Evolutionary conservation across 2,113 vertebrate genomes (phyloP), one percentile per base, ranked within the genome.

Genomic region (Xenopus borealis): DNA sequence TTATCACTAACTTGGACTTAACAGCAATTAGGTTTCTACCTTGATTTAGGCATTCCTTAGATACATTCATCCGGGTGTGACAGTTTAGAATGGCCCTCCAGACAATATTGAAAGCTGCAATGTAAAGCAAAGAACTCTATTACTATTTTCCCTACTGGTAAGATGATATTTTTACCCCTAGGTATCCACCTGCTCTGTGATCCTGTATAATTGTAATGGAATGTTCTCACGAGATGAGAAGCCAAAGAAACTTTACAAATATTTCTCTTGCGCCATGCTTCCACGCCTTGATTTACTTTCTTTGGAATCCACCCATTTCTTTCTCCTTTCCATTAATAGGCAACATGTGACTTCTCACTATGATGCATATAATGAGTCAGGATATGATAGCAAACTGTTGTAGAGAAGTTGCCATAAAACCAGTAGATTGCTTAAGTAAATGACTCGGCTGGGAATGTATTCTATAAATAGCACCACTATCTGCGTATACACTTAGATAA

Each of bases 201-300:
- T 55, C 53, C 2, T 16, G 16, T n/a, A n/a, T 69, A 66, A 55
- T 77, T 50, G 40, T 12, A 55, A 10, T 77, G 74, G 67, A 77
- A 70, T 69, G 59, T 68, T 52, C 10, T 40, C 19, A 12, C 18
- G 11, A 64, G 66, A 50, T 62, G 47, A 69, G 7, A 17, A 17
- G 12, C 27, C 17, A 12, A 18, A 64, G 67, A 77, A 45, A 7
- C 74, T 70, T 70, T 18, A 55, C 30, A 64, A 23, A 64, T 33
- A 45, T 64, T 69, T 63, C 20, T 63, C 20, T 62, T 23, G 58
- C 11, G 23, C 18, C 30, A 71, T 52, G 45, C 53, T 13, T 44
- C 23, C 14, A 45, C 65, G 20, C 44, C 47, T 30, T 47, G 45
- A 16, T 20, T 23, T 27, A 17, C 33, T 53, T 64, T 18, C 74